Evolutionary conservation across 2,888 invertebrate genomes (phyloP).

Genomic region (Xylocampa areola): DNA sequence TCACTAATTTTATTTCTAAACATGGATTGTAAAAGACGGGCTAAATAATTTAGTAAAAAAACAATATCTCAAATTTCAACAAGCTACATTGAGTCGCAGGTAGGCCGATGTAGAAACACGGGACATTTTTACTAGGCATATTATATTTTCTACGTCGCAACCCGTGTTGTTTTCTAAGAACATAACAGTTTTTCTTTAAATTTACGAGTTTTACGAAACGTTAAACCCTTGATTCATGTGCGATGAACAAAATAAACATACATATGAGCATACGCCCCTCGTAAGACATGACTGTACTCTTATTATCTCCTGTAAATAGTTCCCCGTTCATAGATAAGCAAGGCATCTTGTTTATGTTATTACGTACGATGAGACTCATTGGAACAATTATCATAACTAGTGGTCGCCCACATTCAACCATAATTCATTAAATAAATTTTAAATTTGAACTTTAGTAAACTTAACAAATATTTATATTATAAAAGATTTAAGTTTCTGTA

Average conservation of each 20-base stretch:
- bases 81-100: constrained; percentile 45
- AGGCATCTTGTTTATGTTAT: neutral
- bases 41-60: constrained; percentile 57
- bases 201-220: constrained; percentile 2
- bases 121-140: constrained; percentile 18
- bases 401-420: no score
- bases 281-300: constrained; percentile 1
- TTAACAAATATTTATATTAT: no score
- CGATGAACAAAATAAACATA: constrained; percentile 1
- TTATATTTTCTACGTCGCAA: constrained; percentile 12
- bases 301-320: constrained; percentile 10
- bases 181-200: constrained; percentile 15
- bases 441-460: no score
- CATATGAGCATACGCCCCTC: constrained; percentile 1
- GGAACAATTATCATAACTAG: constrained; percentile 23
- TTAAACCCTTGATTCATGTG: constrained; percentile 12
- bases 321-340: constrained; percentile 1
- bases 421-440: no score
- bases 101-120: constrained; percentile 8
- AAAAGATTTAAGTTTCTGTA: no score
- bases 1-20: constrained; percentile 50
- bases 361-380: neutral
- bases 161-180: constrained; percentile 11
- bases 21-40: constrained; percentile 53
- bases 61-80: constrained; percentile 57